Conservation (phyloP, 2,113 vertebrate genomes). For the Gymnobelideus leadbeateri region DNA sequence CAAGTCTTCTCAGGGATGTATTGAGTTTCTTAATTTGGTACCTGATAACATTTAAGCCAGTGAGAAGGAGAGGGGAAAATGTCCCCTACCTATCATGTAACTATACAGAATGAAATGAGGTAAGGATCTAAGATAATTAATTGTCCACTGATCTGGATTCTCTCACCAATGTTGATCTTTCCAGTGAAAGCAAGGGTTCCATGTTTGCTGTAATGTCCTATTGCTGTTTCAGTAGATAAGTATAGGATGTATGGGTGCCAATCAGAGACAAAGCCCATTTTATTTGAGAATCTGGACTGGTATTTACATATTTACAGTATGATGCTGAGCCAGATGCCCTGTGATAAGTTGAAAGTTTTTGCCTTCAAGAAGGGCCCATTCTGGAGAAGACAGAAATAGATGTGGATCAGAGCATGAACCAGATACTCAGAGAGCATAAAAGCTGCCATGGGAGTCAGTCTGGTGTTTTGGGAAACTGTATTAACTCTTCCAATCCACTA, state of each 20-base stretch:
- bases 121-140: not conserved
- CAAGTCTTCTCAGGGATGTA: not conserved
- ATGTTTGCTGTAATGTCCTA: not conserved
- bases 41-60: not conserved
- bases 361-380: slow-evolving; percentile 51
- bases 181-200: not conserved
- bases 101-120: not conserved
- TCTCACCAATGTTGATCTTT: not conserved
- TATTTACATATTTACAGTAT: slow-evolving; percentile 18
- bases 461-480: slow-evolving; percentile 53
- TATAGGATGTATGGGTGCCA: slow-evolving; percentile 15
- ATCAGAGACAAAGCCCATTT: slow-evolving; percentile 20
- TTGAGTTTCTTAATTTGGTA: not conserved
- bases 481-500: slow-evolving; percentile 70
- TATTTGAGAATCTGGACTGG: slow-evolving; percentile 36
- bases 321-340: slow-evolving; percentile 43
- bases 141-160: not conserved
- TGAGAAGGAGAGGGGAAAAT: not conserved
- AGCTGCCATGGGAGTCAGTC: slow-evolving; percentile 42
- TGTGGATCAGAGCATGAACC: slow-evolving; percentile 44
- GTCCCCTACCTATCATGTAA: not conserved
- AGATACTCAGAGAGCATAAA: slow-evolving; percentile 64
- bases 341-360: not conserved
- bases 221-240: not conserved
- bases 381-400: slow-evolving; percentile 60